These are phyloP conservation scores for Lepidurus packardi DNA, from an alignment of 1,140 invertebrate genomes.

Conservation along the genomic window DNA sequence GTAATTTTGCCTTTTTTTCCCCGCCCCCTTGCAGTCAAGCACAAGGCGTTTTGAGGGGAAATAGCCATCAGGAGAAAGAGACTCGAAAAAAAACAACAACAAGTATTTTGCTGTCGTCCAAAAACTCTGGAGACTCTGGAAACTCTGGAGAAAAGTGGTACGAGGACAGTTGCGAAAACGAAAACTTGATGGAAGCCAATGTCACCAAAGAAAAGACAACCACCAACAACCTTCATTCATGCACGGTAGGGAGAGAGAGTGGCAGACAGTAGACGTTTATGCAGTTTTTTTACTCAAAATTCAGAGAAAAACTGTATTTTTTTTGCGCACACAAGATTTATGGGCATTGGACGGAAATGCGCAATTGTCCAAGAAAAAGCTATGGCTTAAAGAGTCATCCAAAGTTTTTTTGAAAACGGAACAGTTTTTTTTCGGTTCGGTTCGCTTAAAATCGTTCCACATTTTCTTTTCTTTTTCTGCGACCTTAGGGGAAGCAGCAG, in stretches of 20 bases:
- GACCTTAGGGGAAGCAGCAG: too few species aligned
- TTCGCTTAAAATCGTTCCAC: background rate
- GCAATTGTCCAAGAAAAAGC: background rate
- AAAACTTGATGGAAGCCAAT: background rate
- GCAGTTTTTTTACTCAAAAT: background rate
- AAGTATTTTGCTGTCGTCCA: too few species aligned
- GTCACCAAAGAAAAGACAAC: conserved; percentile 15
- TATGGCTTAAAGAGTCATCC: background rate
- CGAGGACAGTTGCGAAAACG: background rate
- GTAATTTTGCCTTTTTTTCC: too few species aligned
- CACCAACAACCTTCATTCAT: background rate
- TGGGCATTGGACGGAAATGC: background rate
- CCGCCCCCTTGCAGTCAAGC: too few species aligned
- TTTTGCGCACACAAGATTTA: background rate
- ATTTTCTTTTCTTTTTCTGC: background rate
- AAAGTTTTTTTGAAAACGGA: background rate
- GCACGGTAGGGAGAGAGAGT: conserved; percentile 12
- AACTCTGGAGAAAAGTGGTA: background rate
- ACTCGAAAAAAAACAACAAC: too few species aligned
- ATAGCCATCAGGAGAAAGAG: too few species aligned
- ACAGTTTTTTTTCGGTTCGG: background rate
- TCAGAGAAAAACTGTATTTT: background rate
- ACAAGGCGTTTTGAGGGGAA: too few species aligned
- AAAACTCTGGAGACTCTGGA: background rate
- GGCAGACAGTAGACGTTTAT: background rate